Base-by-base conservation (phyloP, 2,113 vertebrate genomes). In the Sinosuthora webbiana region DNA sequence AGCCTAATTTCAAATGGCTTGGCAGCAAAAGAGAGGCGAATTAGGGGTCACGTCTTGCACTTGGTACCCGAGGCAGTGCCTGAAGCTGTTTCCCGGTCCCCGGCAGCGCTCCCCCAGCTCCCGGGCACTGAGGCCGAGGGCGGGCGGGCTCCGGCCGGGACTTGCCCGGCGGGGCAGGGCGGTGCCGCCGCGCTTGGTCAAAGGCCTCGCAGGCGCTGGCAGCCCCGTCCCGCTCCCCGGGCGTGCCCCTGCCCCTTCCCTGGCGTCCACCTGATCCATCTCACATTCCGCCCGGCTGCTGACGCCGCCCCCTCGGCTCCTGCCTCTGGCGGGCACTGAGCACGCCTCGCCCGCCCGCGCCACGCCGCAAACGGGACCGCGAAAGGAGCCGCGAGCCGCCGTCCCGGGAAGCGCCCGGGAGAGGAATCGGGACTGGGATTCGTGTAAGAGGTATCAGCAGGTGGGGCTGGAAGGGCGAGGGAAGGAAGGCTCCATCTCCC, bases 181-280 rank as follows among this genome's bases (percentile, higher is more conserved):
- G 42, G 31, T 7, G 14, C 24, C 9, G 2, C 62, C 11, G 35
- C 33, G 6, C 44, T 3, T 2, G 10, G 2, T 2, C 55, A 11
- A 7, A 52, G 8, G 4, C 17, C 5, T 1, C 3, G 7, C 31
- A 3, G 3, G 11, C 7, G 1, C 20, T 1, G 23, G 11, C n/a
- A 28, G 15, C 24, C 6, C 3, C 4, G 44, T 17, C 10, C 31
- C 35, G 5, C 15, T 31, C 4, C 5, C 23, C 10, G 7, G 19
- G 0, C 4, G 6, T 1, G 21, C 7, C 18, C 8, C 22, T 4
- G 0, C 3, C 7, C 22, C 33, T 22, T 22, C 12, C 30, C 33
- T 11, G 10, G 0, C 8, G 1, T 1, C 4, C 39, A 2, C 21
- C 18, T 0, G 0, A 9, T 8, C 16, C 0, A 9, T 8, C 21